Base-by-base conservation (phyloP, 2,888 invertebrate species). In the Romanomermis culicivorax region DNA sequence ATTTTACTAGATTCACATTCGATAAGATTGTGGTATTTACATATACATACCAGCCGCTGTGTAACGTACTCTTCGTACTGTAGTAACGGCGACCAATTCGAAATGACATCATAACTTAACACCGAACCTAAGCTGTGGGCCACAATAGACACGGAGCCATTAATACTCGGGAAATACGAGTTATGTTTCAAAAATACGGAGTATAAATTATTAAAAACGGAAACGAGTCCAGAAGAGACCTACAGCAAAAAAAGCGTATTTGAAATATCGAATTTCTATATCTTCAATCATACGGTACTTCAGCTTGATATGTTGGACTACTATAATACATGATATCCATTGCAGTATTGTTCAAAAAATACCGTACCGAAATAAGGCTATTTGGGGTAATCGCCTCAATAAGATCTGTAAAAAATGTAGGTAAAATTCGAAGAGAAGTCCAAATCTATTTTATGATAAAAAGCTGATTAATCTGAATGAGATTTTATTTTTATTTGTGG, bases 321-420 rank as follows among this genome's bases (percentile, higher is more conserved):
- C 80, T 79, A 64, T 81, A 81, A 63, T 81, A 81, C 69, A 81
- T 75, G 59, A 81, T 78, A 64, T 81, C 80, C 79, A 81, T 79
- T 36, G 79, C 79, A 45, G 79, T 79, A 36, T 77, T 76, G 67
- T 81, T 80, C 52, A 80, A 70, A 56, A 79, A 72, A 55, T 75
- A 74, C 42, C 80, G 70, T 62, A 81, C 73, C 57, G 75, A 75
- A 58, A 75, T 70, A 60, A 80, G 75, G 62, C 78, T 77, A 58
- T 77, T 76, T 23, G 80, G 79, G 24, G 80, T 80, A 50, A 80
- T 78, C 3, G 77, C 76, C 54, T 80, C 79, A 2, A 79, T 78
- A 56, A 77, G 75, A 61, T 77, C 78, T 71, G 62, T 52, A 59
- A 64, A 56, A 51, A n/a, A n/a, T n/a, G n/a, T n/a, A n/a, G n/a